phyloP scores from a whole-genome alignment of 2,797 vertebrate species.

The Sphenodon punctatus region DNA sequence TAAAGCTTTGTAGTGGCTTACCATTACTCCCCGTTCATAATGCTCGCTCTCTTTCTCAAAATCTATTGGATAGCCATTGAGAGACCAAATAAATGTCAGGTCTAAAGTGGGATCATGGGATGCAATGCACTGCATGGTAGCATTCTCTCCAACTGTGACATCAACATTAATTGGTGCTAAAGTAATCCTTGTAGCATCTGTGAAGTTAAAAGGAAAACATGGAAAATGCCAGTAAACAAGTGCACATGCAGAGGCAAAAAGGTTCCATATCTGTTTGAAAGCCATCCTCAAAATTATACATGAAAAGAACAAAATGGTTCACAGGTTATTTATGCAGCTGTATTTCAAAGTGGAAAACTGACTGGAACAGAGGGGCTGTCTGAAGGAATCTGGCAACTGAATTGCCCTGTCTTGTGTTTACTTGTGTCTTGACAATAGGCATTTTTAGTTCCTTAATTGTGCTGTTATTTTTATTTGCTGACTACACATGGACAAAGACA shows the following conservation, averaged over 20 bases:
- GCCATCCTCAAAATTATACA: neutral
- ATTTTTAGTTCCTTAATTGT: too few relatives aligned
- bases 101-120: slow-evolving; percentile 89
- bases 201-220: slow-evolving; percentile 41
- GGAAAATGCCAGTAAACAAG: slow-evolving; percentile 39
- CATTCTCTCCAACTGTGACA: slow-evolving; percentile 87
- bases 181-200: slow-evolving; percentile 95
- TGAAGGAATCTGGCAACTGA: neutral
- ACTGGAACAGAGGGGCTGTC: neutral
- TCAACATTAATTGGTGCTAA: slow-evolving; percentile 88
- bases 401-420: neutral
- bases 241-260: neutral
- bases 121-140: slow-evolving; percentile 90
- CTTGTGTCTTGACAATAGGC: too few relatives aligned
- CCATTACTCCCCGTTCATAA: slow-evolving; percentile 85
- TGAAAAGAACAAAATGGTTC: neutral
- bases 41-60: slow-evolving; percentile 85
- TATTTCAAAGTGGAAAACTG: slow-evolving; percentile 29
- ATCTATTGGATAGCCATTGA: slow-evolving; percentile 89
- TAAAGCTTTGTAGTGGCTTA: slow-evolving; percentile 65
- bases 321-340: neutral
- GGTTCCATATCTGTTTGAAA: neutral
- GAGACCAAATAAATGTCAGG: slow-evolving; percentile 94
- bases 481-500: too few relatives aligned
- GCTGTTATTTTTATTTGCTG: too few relatives aligned